phyloP scores from a whole-genome alignment of 2,888 invertebrate species.

The Pollenia amentaria region DNA sequence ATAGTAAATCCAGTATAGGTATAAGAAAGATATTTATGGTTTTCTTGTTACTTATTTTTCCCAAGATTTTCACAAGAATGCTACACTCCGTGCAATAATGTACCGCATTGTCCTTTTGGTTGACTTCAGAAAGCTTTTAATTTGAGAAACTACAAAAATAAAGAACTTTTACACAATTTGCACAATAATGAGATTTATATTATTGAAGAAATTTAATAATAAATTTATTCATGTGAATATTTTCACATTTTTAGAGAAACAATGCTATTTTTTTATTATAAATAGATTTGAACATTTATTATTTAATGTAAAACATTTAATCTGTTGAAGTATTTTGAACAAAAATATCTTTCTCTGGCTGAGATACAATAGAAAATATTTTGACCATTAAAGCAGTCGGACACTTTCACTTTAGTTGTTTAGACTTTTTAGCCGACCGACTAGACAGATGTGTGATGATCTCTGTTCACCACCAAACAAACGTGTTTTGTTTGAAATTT shows the following conservation, averaged over 20 bases:
- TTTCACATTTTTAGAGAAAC: neutral
- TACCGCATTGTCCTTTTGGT: too few relatives aligned
- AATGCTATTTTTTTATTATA: neutral
- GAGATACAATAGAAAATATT: neutral
- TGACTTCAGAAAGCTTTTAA: too few relatives aligned
- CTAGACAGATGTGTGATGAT: neutral
- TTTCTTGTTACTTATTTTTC: too few relatives aligned
- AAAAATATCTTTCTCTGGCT: conserved; percentile 13
- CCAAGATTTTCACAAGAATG: too few relatives aligned
- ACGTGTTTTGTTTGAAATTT: neutral
- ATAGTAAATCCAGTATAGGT: too few relatives aligned
- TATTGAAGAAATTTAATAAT: neutral
- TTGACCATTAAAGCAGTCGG: neutral
- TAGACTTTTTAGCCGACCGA: neutral
- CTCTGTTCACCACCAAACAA: neutral
- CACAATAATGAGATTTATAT: neutral
- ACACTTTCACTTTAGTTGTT: conserved; percentile 22
- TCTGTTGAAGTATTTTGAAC: neutral
- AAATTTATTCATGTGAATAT: too few relatives aligned
- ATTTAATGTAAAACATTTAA: neutral
- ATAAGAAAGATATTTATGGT: too few relatives aligned
- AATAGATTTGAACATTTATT: neutral
- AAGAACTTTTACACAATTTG: neutral
- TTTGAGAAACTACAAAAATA: too few relatives aligned
- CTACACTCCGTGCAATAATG: too few relatives aligned